phyloP scores from a whole-genome alignment of 2,888 invertebrate genomes.

The Coecobrya sp. region DNA sequence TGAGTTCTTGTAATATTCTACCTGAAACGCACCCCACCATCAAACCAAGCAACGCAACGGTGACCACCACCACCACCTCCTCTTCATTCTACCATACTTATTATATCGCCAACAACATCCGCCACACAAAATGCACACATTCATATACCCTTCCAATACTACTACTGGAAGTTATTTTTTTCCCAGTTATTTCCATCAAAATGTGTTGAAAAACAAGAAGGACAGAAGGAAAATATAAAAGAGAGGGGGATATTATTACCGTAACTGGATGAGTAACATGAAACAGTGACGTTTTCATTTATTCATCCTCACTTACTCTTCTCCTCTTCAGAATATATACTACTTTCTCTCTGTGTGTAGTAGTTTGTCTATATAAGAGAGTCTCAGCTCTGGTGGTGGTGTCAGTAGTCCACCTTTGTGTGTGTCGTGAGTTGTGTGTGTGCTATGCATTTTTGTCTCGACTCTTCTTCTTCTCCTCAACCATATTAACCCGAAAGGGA shows the following conservation, averaged over 20 bases:
- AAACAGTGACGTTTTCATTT: slow-evolving; percentile 59
- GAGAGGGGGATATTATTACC: neutral
- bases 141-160: too few relatives aligned
- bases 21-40: neutral
- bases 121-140: slow-evolving; percentile 19
- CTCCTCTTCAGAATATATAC: neutral
- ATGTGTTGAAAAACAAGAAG: slow-evolving; percentile 6
- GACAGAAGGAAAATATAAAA: neutral
- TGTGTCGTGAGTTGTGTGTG: neutral
- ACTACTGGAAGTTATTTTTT: neutral
- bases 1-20: neutral
- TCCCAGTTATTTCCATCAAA: slow-evolving; percentile 19
- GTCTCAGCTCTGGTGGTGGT: neutral
- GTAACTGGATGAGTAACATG: slow-evolving; percentile 31
- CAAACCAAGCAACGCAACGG: neutral
- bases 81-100: too few relatives aligned
- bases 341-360: too few relatives aligned
- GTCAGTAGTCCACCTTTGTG: neutral
- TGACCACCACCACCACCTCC: slow-evolving; percentile 19
- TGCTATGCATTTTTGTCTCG: slow-evolving; percentile 31
- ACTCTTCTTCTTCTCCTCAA: too few relatives aligned
- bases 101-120: neutral
- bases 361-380: too few relatives aligned
- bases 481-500: neutral
- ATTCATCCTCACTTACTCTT: slow-evolving; percentile 3